Base-by-base conservation (phyloP, 2,888 invertebrate species). In the Mesorhabditis sp. region DNA sequence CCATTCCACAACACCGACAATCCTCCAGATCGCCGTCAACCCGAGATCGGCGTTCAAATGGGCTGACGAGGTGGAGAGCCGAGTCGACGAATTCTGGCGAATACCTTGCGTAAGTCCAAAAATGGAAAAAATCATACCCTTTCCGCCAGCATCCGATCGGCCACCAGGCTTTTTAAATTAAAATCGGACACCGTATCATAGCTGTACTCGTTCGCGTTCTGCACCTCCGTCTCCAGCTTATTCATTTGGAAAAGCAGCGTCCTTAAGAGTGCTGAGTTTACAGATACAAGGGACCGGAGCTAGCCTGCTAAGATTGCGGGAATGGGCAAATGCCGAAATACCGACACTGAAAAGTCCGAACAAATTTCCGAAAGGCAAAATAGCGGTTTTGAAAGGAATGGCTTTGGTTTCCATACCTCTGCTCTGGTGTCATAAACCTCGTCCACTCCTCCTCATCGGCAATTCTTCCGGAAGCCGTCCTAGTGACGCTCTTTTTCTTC, bases 1-100 rank as follows among this genome's bases (percentile, higher is more conserved):
- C 70, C 76, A 82, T 67, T 82, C 82, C 13, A 82, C 76, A 43
- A 76, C 73, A 44, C 76, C 67, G 6, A 82, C 79, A 41, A 82
- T 72, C 45, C 78, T 62, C 61, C 79, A 76, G 58, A 82, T 77
- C n/a, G 75, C 69, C 4, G 76, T 70, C 62, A 81, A 64, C 28
- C 69, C 67, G 2, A 68, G 10, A 64, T 70, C 69, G 5, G 41
- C n/a, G 63, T 28, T 7, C 67, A 61, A 74, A 73, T 62, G 58
- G 70, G 45, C 65, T 71, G 13, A 45, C 62, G n/a, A 10, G 45
- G 41, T 58, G 28, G 62, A 62, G 6, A 63, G 58, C 4, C 43
- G 41, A n/a, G 7, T 66, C 3, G 43, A 64, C n/a, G 58, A 61
- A 42, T 13, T 43, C 13, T 7, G 13, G 4, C 28, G 43, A n/a